Evolutionary conservation across 2,797 vertebrate species (phyloP).

Genomic region (Ataeniobius toweri): DNA sequence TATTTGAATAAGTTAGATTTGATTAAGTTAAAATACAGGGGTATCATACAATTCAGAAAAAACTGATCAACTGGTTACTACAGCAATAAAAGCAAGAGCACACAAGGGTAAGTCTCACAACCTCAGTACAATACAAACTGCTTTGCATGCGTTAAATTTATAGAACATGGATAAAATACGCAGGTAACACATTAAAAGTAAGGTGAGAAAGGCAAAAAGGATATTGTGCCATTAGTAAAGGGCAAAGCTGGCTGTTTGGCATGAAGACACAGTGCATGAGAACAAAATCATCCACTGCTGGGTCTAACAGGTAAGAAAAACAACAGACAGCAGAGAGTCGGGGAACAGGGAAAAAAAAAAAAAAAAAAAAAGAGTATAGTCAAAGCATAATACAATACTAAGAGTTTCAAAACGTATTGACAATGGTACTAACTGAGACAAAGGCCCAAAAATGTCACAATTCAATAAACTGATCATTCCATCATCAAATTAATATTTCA

Average conservation of each 20-base stretch:
- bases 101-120: neutral
- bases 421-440: neutral
- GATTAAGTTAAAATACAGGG: neutral
- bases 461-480: neutral
- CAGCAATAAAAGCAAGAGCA: neutral
- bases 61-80: neutral
- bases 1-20: neutral
- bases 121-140: neutral
- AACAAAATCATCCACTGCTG: conserved; percentile 93
- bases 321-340: conserved; percentile 25
- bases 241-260: conserved; percentile 93
- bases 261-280: conserved; percentile 99
- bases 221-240: conserved; percentile 97
- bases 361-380: neutral
- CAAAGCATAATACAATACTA: neutral
- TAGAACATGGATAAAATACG: neutral
- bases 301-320: conserved; percentile 79
- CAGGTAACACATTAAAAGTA: neutral
- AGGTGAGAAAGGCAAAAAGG: conserved; percentile 79
- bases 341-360: neutral
- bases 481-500: neutral
- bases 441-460: neutral
- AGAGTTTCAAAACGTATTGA: neutral
- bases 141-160: neutral
- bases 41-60: neutral